phyloP scores from a whole-genome alignment of 2,113 vertebrate species.

The Amphiprion percula region DNA sequence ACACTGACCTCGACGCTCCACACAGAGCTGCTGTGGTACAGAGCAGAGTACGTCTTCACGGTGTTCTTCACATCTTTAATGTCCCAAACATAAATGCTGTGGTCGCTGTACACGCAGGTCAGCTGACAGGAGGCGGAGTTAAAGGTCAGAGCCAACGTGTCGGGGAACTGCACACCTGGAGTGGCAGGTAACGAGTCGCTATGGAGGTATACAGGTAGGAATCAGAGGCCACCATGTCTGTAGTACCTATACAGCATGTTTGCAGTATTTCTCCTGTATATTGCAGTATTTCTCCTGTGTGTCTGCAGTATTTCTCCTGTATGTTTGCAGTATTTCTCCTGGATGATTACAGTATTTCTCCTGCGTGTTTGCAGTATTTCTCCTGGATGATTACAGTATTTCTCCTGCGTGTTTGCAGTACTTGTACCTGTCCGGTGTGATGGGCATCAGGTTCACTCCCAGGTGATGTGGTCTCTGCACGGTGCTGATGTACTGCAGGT shows the following conservation, averaged over 20 bases:
- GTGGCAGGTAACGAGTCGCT: conserved; percentile 65
- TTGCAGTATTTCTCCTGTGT: background rate
- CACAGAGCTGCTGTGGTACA: conserved; percentile 91
- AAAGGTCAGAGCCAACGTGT: conserved; percentile 87
- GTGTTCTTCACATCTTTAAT: conserved; percentile 80
- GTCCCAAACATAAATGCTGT: conserved; percentile 93
- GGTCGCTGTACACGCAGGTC: conserved; percentile 91
- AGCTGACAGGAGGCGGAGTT: conserved; percentile 82
- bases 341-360: accelerated
- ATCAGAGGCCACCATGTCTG: no score
- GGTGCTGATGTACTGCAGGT: conserved; percentile 85
- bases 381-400: accelerated
- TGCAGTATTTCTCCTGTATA: no score
- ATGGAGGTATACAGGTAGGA: background rate
- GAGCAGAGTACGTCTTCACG: conserved; percentile 87
- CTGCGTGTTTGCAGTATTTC: background rate
- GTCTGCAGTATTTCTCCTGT: no score
- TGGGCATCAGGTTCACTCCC: conserved; percentile 82
- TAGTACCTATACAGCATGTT: background rate
- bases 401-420: accelerated
- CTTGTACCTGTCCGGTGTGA: conserved; percentile 77
- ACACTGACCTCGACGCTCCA: conserved; percentile 89
- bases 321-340: background rate
- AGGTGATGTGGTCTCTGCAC: conserved; percentile 88
- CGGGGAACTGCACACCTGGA: conserved; percentile 82